Base-by-base conservation (phyloP, 2,797 vertebrate genomes). In the Gymnothorax javanicus region DNA sequence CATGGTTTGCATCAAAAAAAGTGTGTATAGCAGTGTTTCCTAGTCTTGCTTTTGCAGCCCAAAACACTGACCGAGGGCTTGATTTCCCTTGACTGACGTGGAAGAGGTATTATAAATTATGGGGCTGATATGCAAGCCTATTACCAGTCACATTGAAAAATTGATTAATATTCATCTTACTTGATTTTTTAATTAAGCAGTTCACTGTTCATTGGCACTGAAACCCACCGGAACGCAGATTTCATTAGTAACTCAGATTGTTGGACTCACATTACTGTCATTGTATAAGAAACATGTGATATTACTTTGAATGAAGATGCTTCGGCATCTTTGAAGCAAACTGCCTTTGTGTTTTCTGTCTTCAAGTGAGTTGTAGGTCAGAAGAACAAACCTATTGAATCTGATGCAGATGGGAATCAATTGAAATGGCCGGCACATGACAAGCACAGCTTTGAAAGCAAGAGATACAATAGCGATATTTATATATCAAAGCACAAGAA, bases 1-100 rank as follows among this genome's bases (percentile, higher is more conserved):
- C 92, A 92, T 84, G 27, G 85, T 92, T 92, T 92, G 93, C 94
- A 92, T 89, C 64, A 57, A 93, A 88, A 88, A 73, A 92, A 88
- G 56, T 83, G 6, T 84, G 87, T 85, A 87, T 91, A 86, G 87
- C 90, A 56, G 52, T 56, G 52, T 81, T 81, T 81, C 77, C 52
- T n/a, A 23, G 20, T 52, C 20, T 52, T 81, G 77, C 20, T 81
- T 8, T 20, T 56, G 20, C 7, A 23, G 52, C 52, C 11, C 52
- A 3, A 20, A 54, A 81, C 9, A 9, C 25, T 81, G 77, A 56
- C 50, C 33, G 50, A 54, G 77, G 5, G 52, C 56, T 81, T 81
- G 50, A 81, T 81, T 54, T 50, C 17, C n/a, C 52, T 56, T n/a
- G 50, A 56, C 77, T 54, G 50, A 7, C 56, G 77, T 81, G 50